Conservation (phyloP, 1,140 invertebrate species). For the Psilanteris sp. region DNA sequence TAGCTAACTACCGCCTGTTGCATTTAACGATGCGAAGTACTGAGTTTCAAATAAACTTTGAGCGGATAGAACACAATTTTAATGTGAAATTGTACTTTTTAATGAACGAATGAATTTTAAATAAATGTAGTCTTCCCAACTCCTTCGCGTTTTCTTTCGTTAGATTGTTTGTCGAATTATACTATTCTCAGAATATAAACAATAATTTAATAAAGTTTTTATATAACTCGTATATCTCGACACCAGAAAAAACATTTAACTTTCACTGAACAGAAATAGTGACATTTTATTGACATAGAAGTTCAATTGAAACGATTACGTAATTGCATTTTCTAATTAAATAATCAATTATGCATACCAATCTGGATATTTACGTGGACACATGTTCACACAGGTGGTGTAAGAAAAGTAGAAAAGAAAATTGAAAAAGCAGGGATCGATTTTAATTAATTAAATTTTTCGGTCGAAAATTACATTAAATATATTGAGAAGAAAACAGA, state of each 20-base stretch:
- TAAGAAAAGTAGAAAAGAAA: too few relatives aligned
- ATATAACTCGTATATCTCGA: too few relatives aligned
- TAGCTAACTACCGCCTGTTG: slow-evolving; percentile 40
- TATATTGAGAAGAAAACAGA: too few relatives aligned
- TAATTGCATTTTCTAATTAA: slow-evolving; percentile 27
- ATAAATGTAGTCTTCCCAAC: too few relatives aligned
- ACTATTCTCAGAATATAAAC: slow-evolving; percentile 1
- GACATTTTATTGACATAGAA: slow-evolving; percentile 4
- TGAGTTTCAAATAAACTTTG: slow-evolving; percentile 16
- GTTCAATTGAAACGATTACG: slow-evolving; percentile 13
- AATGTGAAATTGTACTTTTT: too few relatives aligned
- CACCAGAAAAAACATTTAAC: not conserved
- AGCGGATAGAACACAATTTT: not conserved
- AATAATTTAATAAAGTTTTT: too few relatives aligned
- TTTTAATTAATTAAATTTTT: too few relatives aligned
- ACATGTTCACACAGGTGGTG: not conserved
- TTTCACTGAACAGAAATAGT: not conserved
- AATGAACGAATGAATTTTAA: not conserved
- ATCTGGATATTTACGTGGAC: slow-evolving; percentile 21
- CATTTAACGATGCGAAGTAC: slow-evolving; percentile 17
- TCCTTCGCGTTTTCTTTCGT: too few relatives aligned
- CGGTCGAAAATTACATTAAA: too few relatives aligned
- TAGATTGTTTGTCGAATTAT: too few relatives aligned
- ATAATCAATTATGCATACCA: slow-evolving; percentile 23
- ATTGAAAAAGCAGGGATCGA: too few relatives aligned